Percentiles rank a stretch among this genome's conserved stretches.
phyloP scores from a whole-genome alignment of 2,113 vertebrate species.

The Leucoraja erinaceus region DNA sequence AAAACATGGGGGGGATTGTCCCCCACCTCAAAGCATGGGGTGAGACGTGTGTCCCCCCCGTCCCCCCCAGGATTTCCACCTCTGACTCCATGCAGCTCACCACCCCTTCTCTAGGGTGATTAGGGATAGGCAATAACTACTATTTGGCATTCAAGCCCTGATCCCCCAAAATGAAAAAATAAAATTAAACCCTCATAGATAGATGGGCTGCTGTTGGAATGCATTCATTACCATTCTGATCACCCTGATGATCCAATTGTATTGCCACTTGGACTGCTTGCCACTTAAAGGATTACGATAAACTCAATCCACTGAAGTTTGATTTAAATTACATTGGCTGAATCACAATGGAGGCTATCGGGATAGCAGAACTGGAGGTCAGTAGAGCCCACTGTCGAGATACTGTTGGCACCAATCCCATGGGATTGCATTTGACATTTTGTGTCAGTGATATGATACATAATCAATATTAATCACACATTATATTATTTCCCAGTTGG shows the following conservation, averaged over 20 bases:
- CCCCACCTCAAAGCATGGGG: too few species aligned
- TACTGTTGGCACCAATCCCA: not conserved
- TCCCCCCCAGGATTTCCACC: too few species aligned
- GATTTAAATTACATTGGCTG: not conserved
- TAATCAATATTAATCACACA: not conserved
- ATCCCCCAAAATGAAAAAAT: too few species aligned
- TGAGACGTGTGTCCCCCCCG: too few species aligned
- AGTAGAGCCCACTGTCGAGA: not conserved
- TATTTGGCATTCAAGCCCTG: too few species aligned
- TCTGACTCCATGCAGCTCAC: too few species aligned
- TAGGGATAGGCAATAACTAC: too few species aligned
- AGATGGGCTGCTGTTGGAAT: too few species aligned
- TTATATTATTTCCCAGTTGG: not conserved
- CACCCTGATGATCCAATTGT: not conserved
- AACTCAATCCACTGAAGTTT: not conserved
- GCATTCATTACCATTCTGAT: not conserved
- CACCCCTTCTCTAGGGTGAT: too few species aligned
- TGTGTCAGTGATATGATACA: not conserved
- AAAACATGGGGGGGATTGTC: too few species aligned
- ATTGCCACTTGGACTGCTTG: not conserved
- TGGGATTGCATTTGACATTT: not conserved
- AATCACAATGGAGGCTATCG: too few species aligned
- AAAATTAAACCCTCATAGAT: too few species aligned
- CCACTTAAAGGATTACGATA: not conserved
- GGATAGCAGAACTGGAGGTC: not conserved